phyloP scores from a whole-genome alignment of 2,113 vertebrate genomes.

The Tor tambroides region DNA sequence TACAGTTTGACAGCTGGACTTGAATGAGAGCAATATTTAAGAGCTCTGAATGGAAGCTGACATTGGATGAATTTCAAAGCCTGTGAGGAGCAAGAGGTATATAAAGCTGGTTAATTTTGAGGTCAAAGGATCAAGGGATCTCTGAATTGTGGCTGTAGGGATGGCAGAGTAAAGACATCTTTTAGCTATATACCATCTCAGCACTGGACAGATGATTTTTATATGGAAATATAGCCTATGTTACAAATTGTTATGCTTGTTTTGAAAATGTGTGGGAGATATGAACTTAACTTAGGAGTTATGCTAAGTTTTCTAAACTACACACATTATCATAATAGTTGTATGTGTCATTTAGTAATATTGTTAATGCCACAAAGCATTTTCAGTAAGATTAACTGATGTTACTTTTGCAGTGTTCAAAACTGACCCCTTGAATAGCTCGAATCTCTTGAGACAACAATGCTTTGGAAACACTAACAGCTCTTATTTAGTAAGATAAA shows the following conservation, averaged over 20 bases:
- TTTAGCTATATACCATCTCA: background rate
- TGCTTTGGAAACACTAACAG: slow-evolving; percentile 51
- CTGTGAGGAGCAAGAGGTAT: background rate
- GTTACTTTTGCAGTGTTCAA: background rate
- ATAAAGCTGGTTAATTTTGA: background rate
- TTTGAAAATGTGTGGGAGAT: background rate
- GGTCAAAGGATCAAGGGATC: background rate
- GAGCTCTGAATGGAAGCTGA: background rate
- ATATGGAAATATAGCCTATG: no score
- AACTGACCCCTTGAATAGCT: background rate
- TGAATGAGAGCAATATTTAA: background rate
- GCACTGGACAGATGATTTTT: background rate
- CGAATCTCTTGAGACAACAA: background rate
- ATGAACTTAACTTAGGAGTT: background rate
- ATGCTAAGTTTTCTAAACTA: background rate
- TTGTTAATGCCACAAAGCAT: background rate
- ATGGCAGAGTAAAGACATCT: background rate
- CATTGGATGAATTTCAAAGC: background rate
- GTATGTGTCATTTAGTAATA: background rate
- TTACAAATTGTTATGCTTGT: no score
- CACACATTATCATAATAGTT: background rate
- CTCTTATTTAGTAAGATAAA: slow-evolving; percentile 66
- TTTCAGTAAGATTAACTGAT: background rate
- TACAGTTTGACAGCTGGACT: background rate
- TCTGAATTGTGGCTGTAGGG: background rate